These are phyloP conservation scores for Gadus macrocephalus DNA, from an alignment of 2,113 vertebrate species.

Conservation along the genomic window DNA sequence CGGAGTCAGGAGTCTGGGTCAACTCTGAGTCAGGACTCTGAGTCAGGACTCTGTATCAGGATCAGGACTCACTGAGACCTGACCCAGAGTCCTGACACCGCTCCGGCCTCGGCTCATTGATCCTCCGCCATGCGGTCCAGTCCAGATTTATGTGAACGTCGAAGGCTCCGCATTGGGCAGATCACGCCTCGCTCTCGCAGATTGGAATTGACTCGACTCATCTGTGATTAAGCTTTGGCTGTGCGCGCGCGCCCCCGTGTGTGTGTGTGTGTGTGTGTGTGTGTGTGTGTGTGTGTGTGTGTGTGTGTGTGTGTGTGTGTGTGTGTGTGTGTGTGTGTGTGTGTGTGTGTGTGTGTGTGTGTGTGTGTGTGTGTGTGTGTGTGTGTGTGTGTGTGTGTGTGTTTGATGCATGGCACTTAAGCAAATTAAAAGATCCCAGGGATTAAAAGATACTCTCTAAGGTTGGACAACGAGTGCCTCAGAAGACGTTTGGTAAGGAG, in stretches of 20 bases:
- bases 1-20: constrained; percentile 17
- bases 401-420: constrained; percentile 58
- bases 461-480: constrained; percentile 21
- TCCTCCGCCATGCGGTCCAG: constrained; percentile 28
- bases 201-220: constrained; percentile 33
- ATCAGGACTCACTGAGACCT: background rate
- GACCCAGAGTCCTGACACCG: background rate
- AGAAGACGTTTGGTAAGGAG: too few species aligned
- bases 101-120: constrained; percentile 34
- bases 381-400: background rate
- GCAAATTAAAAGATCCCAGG: constrained; percentile 62
- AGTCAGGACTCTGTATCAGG: constrained; percentile 42
- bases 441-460: constrained; percentile 48
- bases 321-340: background rate
- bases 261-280: constrained; percentile 8
- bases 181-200: constrained; percentile 36
- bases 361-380: constrained; percentile 6
- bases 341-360: constrained; percentile 2
- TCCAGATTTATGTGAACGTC: constrained; percentile 37
- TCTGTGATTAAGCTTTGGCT: constrained; percentile 54
- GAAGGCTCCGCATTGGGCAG: constrained; percentile 38
- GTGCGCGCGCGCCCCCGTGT: constrained; percentile 23
- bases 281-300: constrained; percentile 4
- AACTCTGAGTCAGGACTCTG: background rate
- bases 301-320: constrained; percentile 1